Conservation (phyloP, 1,140 invertebrate species). For the Goniozus legneri region DNA sequence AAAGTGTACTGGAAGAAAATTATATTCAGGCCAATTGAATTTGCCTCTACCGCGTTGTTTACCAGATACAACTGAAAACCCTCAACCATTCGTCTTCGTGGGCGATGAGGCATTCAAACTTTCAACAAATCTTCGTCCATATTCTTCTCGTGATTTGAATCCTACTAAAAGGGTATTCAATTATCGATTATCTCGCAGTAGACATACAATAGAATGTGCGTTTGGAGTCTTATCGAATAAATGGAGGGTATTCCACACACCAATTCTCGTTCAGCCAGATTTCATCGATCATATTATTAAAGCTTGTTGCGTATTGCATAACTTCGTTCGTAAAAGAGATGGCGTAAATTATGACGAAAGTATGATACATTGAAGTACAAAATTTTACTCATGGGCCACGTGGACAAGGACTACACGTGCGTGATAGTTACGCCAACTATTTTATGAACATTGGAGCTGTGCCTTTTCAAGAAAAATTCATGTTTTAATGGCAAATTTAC, state of each 20-base stretch:
- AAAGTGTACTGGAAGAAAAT: background rate
- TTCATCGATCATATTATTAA: background rate
- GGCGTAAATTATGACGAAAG: background rate
- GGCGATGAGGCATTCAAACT: slow-evolving; percentile 10
- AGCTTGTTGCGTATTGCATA: background rate
- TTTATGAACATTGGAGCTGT: background rate
- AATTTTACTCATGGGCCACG: background rate
- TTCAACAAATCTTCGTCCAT: background rate
- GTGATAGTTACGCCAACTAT: background rate
- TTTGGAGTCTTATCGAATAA: slow-evolving; percentile 9
- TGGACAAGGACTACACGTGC: background rate
- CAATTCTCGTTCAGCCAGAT: background rate
- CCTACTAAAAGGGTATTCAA: slow-evolving; percentile 6
- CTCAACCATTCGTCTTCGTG: slow-evolving; percentile 1
- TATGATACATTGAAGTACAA: background rate
- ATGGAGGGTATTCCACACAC: slow-evolving; percentile 10
- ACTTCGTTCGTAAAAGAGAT: background rate
- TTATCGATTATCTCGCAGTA: slow-evolving; percentile 3
- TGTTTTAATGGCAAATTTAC: background rate
- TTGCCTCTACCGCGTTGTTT: background rate
- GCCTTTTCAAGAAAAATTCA: background rate
- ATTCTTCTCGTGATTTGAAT: background rate
- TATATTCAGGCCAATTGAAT: background rate
- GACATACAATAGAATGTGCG: slow-evolving; percentile 1
- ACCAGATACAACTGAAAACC: background rate